phyloP scores from a whole-genome alignment of 1,140 invertebrate genomes.

The Heliconius hermathena region DNA sequence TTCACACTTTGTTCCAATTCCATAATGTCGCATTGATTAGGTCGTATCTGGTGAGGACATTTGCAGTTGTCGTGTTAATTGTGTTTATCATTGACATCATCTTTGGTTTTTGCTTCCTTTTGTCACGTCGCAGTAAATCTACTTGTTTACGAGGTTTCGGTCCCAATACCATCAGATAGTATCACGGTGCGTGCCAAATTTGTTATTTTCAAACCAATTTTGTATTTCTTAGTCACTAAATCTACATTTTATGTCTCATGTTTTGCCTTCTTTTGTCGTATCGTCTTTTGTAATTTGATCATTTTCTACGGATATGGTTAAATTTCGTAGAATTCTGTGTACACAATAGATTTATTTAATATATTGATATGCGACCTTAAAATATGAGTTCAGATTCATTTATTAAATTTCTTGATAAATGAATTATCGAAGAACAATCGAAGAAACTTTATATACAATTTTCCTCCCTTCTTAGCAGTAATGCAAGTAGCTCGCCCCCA shows the following conservation, averaged over 20 bases:
- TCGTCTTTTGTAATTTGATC: not conserved
- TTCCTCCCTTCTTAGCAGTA: not conserved
- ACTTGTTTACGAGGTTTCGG: conserved; percentile 49
- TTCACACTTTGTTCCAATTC: conserved; percentile 20
- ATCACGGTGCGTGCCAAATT: conserved; percentile 44
- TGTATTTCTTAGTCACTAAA: conserved; percentile 13
- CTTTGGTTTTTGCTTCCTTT: conserved; percentile 43
- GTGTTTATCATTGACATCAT: conserved; percentile 54
- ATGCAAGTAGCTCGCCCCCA: conserved; percentile 9
- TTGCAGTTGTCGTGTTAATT: conserved; percentile 48
- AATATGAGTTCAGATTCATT: too few species aligned
- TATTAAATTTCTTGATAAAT: too few species aligned
- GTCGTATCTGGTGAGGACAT: not conserved
- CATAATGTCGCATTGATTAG: conserved; percentile 22
- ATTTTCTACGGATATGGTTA: not conserved
- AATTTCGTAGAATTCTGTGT: too few species aligned
- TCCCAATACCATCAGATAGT: conserved; percentile 42
- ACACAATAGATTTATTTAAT: too few species aligned
- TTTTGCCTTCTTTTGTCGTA: not conserved
- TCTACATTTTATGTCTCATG: conserved; percentile 12
- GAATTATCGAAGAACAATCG: too few species aligned
- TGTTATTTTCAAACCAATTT: conserved; percentile 39
- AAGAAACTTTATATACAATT: too few species aligned
- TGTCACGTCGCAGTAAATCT: conserved; percentile 46
- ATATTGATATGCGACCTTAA: too few species aligned